Evolutionary conservation across 2,797 vertebrate species (phyloP).

Genomic region (Coregonus ussuriensis): DNA sequence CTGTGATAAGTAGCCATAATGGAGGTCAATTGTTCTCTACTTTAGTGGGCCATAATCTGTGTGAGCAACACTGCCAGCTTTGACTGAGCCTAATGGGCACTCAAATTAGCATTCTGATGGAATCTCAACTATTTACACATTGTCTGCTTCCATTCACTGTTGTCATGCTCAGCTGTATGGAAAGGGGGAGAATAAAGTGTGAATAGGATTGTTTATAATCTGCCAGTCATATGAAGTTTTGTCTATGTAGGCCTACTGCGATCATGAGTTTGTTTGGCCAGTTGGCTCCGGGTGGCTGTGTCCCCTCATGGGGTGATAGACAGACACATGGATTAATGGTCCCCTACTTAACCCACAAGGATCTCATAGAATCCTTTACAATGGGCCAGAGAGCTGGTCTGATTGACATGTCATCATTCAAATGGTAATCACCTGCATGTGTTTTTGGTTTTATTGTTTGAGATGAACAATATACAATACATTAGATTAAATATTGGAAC

Average conservation of each 20-base stretch:
- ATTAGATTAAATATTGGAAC: conserved; percentile 37
- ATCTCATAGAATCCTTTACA: conserved; percentile 48
- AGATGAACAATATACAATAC: conserved; percentile 21
- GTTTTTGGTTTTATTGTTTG: conserved; percentile 35
- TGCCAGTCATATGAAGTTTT: conserved; percentile 18
- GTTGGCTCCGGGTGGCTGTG: conserved; percentile 55
- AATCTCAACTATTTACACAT: conserved; percentile 51
- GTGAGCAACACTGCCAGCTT: conserved; percentile 58
- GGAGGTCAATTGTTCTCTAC: conserved; percentile 73
- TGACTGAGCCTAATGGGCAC: conserved; percentile 65
- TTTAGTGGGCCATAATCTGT: conserved; percentile 69
- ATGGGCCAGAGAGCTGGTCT: conserved; percentile 19
- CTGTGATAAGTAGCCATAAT: conserved; percentile 72
- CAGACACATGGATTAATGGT: conserved; percentile 64
- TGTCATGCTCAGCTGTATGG: conserved; percentile 68
- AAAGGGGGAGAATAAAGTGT: conserved; percentile 47
- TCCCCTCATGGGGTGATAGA: conserved; percentile 65
- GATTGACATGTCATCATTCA: conserved; percentile 49
- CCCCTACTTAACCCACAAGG: conserved; percentile 56
- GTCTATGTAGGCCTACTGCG: conserved; percentile 42
- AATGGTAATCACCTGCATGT: conserved; percentile 57
- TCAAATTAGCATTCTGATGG: conserved; percentile 71
- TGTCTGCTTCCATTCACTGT: conserved; percentile 33
- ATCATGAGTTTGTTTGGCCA: conserved; percentile 73
- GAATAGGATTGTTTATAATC: conserved; percentile 33